Base-by-base conservation (phyloP, 2,797 vertebrate species). In the Zalophus californianus region DNA sequence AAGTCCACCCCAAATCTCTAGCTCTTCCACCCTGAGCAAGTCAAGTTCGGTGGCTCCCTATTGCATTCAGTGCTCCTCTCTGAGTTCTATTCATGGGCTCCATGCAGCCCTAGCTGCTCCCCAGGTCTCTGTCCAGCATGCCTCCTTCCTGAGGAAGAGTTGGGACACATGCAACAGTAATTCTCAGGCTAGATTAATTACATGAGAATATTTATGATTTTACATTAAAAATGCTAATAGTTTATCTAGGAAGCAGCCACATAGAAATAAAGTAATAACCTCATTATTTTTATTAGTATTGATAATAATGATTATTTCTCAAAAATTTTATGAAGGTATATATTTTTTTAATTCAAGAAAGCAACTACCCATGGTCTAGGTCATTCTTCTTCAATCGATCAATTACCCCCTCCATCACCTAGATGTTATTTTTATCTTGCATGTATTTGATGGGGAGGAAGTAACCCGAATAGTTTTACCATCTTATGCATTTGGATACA, bases 271-370 rank as follows among this genome's bases (percentile, higher is more conserved):
- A 77, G n/a, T 15, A 60, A 60, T 70, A 68, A 72, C 9, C 16
- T 95, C 4, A 68, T 94, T 78, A 72, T 86, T 97, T 91, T 91
- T 84, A 77, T 94, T 85, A 64, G 7, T 89, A 75, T 77, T 88
- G n/a, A 79, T 95, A 78, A 82, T 82, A 94, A n/a, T 11, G 2
- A 87, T 79, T 73, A 68, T 89, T 97, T 95, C 38, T 75, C 56
- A 97, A 77, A 86, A 82, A 29, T 84, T 64, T 52, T 78, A 38
- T 64, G 62, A 83, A 44, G 16, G 3, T n/a, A 16, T 80, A 32
- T 75, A 48, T 32, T 68, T 91, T 84, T 29, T 70, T 91, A 85
- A 88, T 66, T 68, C 8, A 68, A 77, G 64, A 72, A 83, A 77
- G 38, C 3, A 15, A 29, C 48, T 73, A 35, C 16, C 3, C 20